Evolutionary conservation across 2,797 vertebrate species (phyloP).

Genomic region (Lepus townsendii): DNA sequence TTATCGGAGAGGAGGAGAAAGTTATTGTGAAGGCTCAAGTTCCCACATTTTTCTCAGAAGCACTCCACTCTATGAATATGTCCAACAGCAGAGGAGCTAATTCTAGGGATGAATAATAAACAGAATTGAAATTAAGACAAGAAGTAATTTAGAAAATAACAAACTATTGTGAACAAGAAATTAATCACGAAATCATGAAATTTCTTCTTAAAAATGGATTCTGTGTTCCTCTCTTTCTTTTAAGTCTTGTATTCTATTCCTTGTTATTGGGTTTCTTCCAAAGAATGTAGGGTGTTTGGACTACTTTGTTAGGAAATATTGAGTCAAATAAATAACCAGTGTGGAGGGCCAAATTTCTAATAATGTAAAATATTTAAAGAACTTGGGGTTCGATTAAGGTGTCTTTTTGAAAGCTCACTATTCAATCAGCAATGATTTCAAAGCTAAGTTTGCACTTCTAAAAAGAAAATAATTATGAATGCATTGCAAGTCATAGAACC

Average conservation of each 20-base stretch:
- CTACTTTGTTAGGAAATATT: slow-evolving; percentile 58
- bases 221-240: slow-evolving; percentile 50
- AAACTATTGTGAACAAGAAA: background rate
- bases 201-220: slow-evolving; percentile 40
- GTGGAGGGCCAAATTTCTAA: slow-evolving; percentile 10
- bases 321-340: slow-evolving; percentile 5
- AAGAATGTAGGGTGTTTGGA: slow-evolving; percentile 29
- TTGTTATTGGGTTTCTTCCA: slow-evolving; percentile 33
- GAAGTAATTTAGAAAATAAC: slow-evolving; percentile 9
- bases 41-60: background rate
- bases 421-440: background rate
- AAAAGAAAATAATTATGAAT: slow-evolving; percentile 32
- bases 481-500: background rate
- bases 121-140: slow-evolving; percentile 45
- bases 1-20: background rate
- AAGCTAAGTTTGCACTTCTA: slow-evolving; percentile 16
- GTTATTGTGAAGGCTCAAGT: background rate
- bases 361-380: slow-evolving; percentile 47
- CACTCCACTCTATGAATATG: slow-evolving; percentile 76
- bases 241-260: slow-evolving; percentile 27
- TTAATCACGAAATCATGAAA: slow-evolving; percentile 35
- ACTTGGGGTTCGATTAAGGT: background rate
- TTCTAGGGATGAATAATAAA: slow-evolving; percentile 20
- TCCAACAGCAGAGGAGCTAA: slow-evolving; percentile 70
- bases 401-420: background rate